Percentiles rank a stretch among this genome's conserved stretches.
These are phyloP conservation scores for Thymelicus lineola DNA, from an alignment of 2,888 invertebrate species.

Conservation along the genomic window DNA sequence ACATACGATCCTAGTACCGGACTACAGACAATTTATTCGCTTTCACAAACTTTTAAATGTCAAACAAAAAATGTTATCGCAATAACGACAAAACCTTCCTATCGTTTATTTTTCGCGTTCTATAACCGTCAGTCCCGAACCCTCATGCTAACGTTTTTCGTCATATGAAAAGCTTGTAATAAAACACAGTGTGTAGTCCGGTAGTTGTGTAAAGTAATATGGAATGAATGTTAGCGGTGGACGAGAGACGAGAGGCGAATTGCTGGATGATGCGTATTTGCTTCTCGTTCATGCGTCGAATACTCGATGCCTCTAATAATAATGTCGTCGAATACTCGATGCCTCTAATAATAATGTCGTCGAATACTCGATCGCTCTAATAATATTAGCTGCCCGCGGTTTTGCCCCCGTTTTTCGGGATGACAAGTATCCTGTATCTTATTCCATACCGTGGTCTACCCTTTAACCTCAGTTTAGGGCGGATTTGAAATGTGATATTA, in stretches of 20 bases:
- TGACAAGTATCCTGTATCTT: no score
- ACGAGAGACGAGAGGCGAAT: background rate
- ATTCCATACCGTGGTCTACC: no score
- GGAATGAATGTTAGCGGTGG: slow-evolving; percentile 23
- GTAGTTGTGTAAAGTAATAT: slow-evolving; percentile 18
- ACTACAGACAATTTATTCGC: no score
- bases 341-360: slow-evolving; percentile 2
- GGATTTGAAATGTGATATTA: no score
- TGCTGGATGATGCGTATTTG: slow-evolving; percentile 4
- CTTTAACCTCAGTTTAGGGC: no score
- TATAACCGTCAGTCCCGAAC: slow-evolving; percentile 13
- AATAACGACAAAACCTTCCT: background rate
- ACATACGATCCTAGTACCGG: no score
- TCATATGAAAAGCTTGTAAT: slow-evolving; percentile 28
- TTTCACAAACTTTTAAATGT: background rate
- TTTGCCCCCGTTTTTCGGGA: no score
- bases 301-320: background rate
- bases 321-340: background rate
- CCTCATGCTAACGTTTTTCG: slow-evolving; percentile 24
- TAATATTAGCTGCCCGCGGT: background rate
- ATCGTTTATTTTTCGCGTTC: slow-evolving; percentile 17
- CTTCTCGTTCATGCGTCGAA: slow-evolving; percentile 9
- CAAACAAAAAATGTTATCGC: background rate
- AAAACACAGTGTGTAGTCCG: slow-evolving; percentile 18
- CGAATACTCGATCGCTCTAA: background rate